Base-by-base conservation (phyloP, 2,797 vertebrate genomes). In the Chloroceryle amazona region DNA sequence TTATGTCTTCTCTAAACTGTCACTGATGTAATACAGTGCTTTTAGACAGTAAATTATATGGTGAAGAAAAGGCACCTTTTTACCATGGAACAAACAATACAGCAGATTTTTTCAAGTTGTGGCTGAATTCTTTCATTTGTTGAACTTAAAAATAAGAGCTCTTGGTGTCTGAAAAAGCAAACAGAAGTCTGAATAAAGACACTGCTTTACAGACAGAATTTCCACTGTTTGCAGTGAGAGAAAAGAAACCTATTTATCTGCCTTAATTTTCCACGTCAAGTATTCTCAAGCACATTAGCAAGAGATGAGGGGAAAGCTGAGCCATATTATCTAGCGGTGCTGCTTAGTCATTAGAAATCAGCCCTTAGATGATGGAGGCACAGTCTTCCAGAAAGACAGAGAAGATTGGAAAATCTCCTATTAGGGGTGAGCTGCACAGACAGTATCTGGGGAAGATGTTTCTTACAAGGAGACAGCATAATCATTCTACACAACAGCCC, bases 401-500 rank as follows among this genome's bases (percentile, higher is more conserved):
- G 33, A 58, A 82, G 12, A 49, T 0, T 29, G 29, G 20, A 6
- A 65, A 61, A 81, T n/a, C 33, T 23, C 3, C 8, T 20, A 26
- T 35, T 6, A 72, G 33, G 23, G 21, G 10, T 35, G 16, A 39
- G 4, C 11, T 73, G 33, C 21, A 3, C 0, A 52, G 33, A 72
- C 47, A 10, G 22, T 1, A 10, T 21, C 20, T 55, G 35, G 15
- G 33, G 28, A 63, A 63, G 42, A 25, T 19, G 5, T 70, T 63
- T 47, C 55, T 33, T 55, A 55, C 9, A 18, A 62, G 58, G 15
- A 76, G n/a, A 23, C 55, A 47, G 15, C 26, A 55, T 18, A 49
- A 57, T 19, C 37, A 13, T 58, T 71, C 41, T 18, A 23, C 6
- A 20, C 35, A 60, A 18, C 0, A 0, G 10, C 31, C 46, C 10